Percentiles rank a stretch among this genome's conserved stretches.
Evolutionary conservation across 2,797 vertebrate genomes (phyloP).

Genomic region (Pangasius djambal): DNA sequence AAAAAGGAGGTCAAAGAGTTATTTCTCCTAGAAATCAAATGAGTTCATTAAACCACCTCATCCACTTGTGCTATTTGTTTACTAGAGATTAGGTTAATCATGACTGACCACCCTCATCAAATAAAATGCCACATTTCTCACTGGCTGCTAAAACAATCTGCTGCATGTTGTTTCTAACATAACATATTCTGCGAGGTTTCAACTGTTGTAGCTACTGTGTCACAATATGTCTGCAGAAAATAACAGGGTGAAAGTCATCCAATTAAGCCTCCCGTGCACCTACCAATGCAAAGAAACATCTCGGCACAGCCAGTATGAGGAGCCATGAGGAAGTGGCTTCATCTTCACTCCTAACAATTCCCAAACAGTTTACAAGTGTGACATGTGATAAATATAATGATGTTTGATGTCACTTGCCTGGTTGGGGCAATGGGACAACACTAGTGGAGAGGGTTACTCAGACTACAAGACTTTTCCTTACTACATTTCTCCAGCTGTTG

Average conservation of each 20-base stretch:
- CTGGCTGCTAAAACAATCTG: conserved; percentile 37
- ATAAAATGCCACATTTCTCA: conserved; percentile 56
- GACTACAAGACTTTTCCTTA: background rate
- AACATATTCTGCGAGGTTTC: conserved; percentile 46
- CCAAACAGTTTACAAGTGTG: conserved; percentile 79
- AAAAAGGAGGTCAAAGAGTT: conserved; percentile 55
- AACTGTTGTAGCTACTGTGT: conserved; percentile 48
- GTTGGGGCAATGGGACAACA: conserved; percentile 70
- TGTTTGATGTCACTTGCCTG: conserved; percentile 76
- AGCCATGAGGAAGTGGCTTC: conserved; percentile 48
- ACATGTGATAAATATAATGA: conserved; percentile 81
- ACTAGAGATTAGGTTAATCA: conserved; percentile 60
- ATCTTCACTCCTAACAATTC: conserved; percentile 75
- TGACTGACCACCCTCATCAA: conserved; percentile 52
- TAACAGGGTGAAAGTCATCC: conserved; percentile 52
- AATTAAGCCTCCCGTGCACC: conserved; percentile 59
- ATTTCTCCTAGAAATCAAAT: conserved; percentile 56
- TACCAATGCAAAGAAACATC: conserved; percentile 54
- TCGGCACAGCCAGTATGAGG: conserved; percentile 46
- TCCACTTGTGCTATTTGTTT: conserved; percentile 55
- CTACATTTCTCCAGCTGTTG: conserved; percentile 1
- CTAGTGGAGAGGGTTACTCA: conserved; percentile 30
- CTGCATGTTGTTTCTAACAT: conserved; percentile 33
- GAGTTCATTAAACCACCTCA: conserved; percentile 57
- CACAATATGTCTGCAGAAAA: conserved; percentile 49